A percentile compares a stretch with the other conserved stretches of the same genome.
phyloP scores from a whole-genome alignment of 2,888 invertebrate species.

The Amphipoea lucens region DNA sequence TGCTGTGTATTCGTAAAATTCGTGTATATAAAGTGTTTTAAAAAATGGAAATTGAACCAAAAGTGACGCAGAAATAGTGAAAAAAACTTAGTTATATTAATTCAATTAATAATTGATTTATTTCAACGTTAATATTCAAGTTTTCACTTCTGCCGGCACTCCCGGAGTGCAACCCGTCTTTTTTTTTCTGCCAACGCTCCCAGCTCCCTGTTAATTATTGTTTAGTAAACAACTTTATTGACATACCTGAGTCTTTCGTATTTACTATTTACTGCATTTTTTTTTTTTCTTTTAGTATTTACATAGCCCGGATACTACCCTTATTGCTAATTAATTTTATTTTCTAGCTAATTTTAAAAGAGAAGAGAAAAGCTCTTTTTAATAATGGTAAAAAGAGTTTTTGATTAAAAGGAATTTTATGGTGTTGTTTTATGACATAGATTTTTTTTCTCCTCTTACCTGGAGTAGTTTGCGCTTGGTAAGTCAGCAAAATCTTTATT shows the following conservation, averaged over 20 bases:
- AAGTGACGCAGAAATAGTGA: too few species aligned
- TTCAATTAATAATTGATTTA: too few species aligned
- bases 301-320: not conserved
- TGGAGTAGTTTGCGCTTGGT: too few species aligned
- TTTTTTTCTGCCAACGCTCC: slow-evolving; percentile 37
- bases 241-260: slow-evolving; percentile 22
- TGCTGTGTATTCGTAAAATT: too few species aligned
- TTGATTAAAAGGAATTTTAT: slow-evolving; percentile 1
- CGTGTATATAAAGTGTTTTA: too few species aligned
- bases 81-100: too few species aligned
- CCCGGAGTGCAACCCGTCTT: too few species aligned
- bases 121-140: too few species aligned
- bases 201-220: slow-evolving; percentile 25
- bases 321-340: slow-evolving; percentile 24
- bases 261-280: slow-evolving; percentile 25
- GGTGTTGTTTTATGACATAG: not conserved
- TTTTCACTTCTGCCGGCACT: too few species aligned
- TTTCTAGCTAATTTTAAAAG: not conserved
- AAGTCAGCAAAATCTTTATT: not conserved
- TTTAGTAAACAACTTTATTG: slow-evolving; percentile 43
- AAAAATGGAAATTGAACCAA: too few species aligned
- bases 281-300: not conserved
- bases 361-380: not conserved
- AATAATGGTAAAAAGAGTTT: not conserved
- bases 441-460: not conserved